Evolutionary conservation across 2,888 invertebrate species (phyloP), one percentile per base, ranked within the genome.

Genomic region (Meganola albula): DNA sequence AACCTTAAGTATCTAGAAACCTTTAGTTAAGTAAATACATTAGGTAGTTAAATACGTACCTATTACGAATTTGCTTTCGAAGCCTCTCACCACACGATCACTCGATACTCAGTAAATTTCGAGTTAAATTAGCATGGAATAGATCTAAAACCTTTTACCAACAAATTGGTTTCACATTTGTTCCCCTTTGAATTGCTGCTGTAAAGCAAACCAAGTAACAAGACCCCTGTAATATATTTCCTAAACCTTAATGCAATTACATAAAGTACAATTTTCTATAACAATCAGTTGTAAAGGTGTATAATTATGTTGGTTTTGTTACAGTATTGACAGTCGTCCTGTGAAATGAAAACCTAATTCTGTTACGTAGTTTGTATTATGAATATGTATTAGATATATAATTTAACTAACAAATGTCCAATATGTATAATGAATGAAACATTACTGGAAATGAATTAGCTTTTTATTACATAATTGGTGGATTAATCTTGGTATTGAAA

Each of bases 331-430:
- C 60, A 58, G 59, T 58, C 58, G 49, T 58, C 53, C 60, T 68
- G 67, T 62, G 58, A 65, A 72, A 71, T 70, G 51, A 63, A 65
- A 62, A 48, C 51, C 60, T 72, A 68, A 72, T 70, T 71, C 69
- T 59, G 68, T 71, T 72, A 68, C 58, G 54, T 54, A 57, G 48
- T 54, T 62, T 66, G 66, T 66, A 63, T 47, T 33, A 32, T 36
- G 40, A 38, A 39, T 46, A 37, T 41, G 37, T 31, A 30, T 33
- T 38, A 44, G 31, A 23, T 24, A 24, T n/a, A n/a, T n/a, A n/a
- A n/a, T n/a, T n/a, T n/a, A n/a, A n/a, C n/a, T n/a, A n/a, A n/a
- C n/a, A n/a, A n/a, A n/a, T n/a, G n/a, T n/a, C n/a, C n/a, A n/a
- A n/a, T n/a, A n/a, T n/a, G n/a, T n/a, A n/a, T n/a, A n/a, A n/a